phyloP scores from a whole-genome alignment of 2,797 vertebrate genomes.

The Gadopsis bispinosus region DNA sequence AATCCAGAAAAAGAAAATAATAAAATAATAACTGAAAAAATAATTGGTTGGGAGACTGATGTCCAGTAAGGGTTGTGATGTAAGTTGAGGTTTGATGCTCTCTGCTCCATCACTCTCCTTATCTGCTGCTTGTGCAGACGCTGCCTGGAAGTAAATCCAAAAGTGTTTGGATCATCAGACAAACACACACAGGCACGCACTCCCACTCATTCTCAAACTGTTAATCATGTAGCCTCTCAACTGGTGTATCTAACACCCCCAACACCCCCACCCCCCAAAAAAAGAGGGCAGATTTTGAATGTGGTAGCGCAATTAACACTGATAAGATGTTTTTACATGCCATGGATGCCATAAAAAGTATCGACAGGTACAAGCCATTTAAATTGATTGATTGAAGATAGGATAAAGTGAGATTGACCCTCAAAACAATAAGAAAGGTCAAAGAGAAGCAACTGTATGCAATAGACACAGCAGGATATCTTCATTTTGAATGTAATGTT shows the following conservation, averaged over 20 bases:
- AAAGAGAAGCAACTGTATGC: slow-evolving; percentile 23
- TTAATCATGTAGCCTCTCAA: slow-evolving; percentile 31
- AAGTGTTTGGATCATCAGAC: slow-evolving; percentile 51
- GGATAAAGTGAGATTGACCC: slow-evolving; percentile 1
- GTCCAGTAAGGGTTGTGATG: slow-evolving; percentile 37
- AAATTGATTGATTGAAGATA: slow-evolving; percentile 33
- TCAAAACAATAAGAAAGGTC: slow-evolving; percentile 29
- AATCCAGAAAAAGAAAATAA: slow-evolving; percentile 13
- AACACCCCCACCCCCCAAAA: background rate
- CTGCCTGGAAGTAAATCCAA: slow-evolving; percentile 31
- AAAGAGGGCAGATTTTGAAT: background rate
- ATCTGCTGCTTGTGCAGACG: slow-evolving; percentile 51
- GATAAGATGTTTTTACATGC: background rate
- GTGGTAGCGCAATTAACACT: background rate
- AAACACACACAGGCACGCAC: slow-evolving; percentile 34
- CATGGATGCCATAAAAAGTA: background rate
- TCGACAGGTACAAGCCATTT: background rate
- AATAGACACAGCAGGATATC: background rate
- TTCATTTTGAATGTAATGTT: background rate
- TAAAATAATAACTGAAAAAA: slow-evolving; percentile 22
- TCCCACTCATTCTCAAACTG: slow-evolving; percentile 41
- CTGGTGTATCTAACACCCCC: background rate
- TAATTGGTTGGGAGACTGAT: slow-evolving; percentile 59
- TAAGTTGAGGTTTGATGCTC: slow-evolving; percentile 57
- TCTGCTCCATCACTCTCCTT: slow-evolving; percentile 56